phyloP scores from a whole-genome alignment of 2,888 invertebrate species.

The Drosophila flavopinicola region DNA sequence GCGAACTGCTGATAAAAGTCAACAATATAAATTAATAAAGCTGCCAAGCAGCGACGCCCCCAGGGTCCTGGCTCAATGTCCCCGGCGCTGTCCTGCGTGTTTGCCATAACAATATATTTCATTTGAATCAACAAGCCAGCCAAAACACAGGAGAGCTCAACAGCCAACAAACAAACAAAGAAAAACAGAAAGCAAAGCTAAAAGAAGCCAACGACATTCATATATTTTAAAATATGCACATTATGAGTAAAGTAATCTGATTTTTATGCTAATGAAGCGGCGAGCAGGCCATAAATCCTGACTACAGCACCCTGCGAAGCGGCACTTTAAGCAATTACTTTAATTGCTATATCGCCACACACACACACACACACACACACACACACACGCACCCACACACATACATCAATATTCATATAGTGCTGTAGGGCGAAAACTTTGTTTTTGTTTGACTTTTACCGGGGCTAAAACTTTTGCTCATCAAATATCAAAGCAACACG shows the following conservation, averaged over 20 bases:
- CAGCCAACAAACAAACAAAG: neutral
- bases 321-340: constrained; percentile 70
- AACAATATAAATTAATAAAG: constrained; percentile 81
- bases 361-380: constrained; percentile 8
- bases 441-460: constrained; percentile 62
- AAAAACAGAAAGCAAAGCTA: no score
- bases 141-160: constrained; percentile 24
- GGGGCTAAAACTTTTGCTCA: constrained; percentile 62
- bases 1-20: constrained; percentile 75
- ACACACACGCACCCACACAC: constrained; percentile 16
- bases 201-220: constrained; percentile 46
- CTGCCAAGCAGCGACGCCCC: constrained; percentile 66
- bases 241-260: constrained; percentile 77
- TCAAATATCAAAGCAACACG: constrained; percentile 80
- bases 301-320: constrained; percentile 25
- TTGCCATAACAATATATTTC: constrained; percentile 80
- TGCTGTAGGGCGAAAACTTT: constrained; percentile 53
- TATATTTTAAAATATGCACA: constrained; percentile 75
- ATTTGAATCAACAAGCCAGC: constrained; percentile 73
- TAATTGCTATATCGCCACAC: constrained; percentile 62
- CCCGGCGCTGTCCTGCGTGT: constrained; percentile 69
- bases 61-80: constrained; percentile 60
- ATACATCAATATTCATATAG: constrained; percentile 60
- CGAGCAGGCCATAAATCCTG: constrained; percentile 62
- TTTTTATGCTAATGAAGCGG: constrained; percentile 80